Conservation (phyloP, 2,888 invertebrate species). For the Drosophila pegasa region DNA sequence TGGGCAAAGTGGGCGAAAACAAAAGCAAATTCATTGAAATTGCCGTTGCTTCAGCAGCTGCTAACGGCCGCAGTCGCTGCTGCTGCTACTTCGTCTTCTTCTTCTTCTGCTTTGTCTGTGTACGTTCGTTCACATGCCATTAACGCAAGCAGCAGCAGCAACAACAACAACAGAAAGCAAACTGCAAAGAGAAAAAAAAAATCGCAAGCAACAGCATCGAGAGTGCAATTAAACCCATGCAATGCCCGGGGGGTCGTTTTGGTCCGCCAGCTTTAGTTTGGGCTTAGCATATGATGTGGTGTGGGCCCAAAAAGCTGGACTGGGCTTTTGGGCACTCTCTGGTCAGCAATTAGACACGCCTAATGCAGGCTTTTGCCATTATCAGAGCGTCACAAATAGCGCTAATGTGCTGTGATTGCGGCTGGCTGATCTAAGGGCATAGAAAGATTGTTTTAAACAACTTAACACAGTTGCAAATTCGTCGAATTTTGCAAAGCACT, state of each 20-base stretch:
- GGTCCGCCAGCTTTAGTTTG: slow-evolving; percentile 22
- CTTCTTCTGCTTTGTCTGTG: slow-evolving; percentile 14
- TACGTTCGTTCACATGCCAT: slow-evolving; percentile 56
- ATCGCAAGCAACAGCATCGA: slow-evolving; percentile 30
- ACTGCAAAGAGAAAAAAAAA: slow-evolving; percentile 3
- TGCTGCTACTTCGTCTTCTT: slow-evolving; percentile 6
- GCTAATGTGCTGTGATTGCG: not conserved
- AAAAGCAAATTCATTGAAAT: slow-evolving; percentile 29
- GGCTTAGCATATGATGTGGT: slow-evolving; percentile 12
- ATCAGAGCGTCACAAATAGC: slow-evolving; percentile 35
- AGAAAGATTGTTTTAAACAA: too few relatives aligned
- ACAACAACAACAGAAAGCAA: slow-evolving; percentile 11
- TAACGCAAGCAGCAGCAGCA: slow-evolving; percentile 47
- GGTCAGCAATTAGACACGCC: slow-evolving; percentile 40
- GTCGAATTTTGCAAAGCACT: not conserved
- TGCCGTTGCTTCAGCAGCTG: slow-evolving; percentile 22
- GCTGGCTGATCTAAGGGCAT: not conserved
- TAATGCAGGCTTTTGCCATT: slow-evolving; percentile 15
- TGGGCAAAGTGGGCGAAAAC: slow-evolving; percentile 10
- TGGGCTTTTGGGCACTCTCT: slow-evolving; percentile 16
- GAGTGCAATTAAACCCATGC: slow-evolving; percentile 68
- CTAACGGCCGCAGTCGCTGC: too few relatives aligned
- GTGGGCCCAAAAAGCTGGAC: slow-evolving; percentile 6
- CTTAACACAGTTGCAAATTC: not conserved
- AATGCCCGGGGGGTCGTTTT: slow-evolving; percentile 59